Percentiles rank a stretch among this genome's conserved stretches.
Evolutionary conservation across 2,888 invertebrate species (phyloP).

Genomic region (Drosophila hawaiiensis): DNA sequence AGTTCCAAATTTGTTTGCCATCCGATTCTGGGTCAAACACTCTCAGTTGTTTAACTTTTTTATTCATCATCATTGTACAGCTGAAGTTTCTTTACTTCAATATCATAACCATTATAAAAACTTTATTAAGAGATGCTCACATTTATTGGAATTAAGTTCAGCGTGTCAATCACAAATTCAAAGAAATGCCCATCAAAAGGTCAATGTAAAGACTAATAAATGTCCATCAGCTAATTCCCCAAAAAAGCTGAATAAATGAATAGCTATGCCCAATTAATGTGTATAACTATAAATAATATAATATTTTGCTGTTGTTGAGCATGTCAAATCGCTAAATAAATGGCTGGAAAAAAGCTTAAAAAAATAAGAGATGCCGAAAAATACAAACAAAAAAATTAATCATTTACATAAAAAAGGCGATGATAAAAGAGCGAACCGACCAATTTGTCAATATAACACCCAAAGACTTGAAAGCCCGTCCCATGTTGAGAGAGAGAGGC

Average conservation of each 20-base stretch:
- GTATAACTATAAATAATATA: slow-evolving; percentile 43
- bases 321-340: slow-evolving; percentile 59
- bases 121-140: neutral
- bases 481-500: slow-evolving; percentile 2
- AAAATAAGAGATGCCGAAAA: neutral
- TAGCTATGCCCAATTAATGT: neutral
- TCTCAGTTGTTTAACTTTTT: no score
- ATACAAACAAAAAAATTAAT: slow-evolving; percentile 7
- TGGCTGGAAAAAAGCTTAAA: slow-evolving; percentile 16
- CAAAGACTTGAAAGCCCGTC: slow-evolving; percentile 18
- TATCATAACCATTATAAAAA: slow-evolving; percentile 7
- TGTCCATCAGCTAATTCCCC: slow-evolving; percentile 17
- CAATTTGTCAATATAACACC: slow-evolving; percentile 74
- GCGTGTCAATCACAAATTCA: slow-evolving; percentile 3
- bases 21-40: neutral
- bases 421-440: slow-evolving; percentile 52
- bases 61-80: neutral
- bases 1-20: no score
- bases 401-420: slow-evolving; percentile 64
- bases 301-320: slow-evolving; percentile 43
- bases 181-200: slow-evolving; percentile 48
- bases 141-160: slow-evolving; percentile 1
- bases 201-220: slow-evolving; percentile 47
- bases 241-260: slow-evolving; percentile 2
- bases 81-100: neutral